Evolutionary conservation across 2,797 vertebrate species (phyloP).

Genomic region (Glyptemys insculpta): DNA sequence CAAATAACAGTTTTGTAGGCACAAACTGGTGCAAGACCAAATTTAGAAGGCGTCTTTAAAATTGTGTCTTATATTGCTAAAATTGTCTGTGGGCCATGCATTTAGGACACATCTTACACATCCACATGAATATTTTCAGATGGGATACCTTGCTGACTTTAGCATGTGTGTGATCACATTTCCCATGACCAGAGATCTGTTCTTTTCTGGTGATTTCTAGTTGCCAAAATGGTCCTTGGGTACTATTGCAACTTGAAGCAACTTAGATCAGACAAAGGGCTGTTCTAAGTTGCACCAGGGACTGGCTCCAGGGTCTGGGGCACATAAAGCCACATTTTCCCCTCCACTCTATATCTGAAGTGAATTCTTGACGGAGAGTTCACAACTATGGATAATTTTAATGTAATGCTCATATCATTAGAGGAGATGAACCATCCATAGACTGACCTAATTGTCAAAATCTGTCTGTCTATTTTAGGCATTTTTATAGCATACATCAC

Average conservation of each 20-base stretch:
- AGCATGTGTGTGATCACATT: background rate
- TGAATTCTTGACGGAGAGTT: background rate
- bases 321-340: background rate
- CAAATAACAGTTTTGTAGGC: background rate
- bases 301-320: background rate
- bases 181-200: background rate
- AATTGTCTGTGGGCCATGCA: background rate
- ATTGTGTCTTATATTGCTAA: background rate
- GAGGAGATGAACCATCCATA: background rate
- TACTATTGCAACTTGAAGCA: background rate
- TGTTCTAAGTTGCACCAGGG: background rate
- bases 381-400: background rate
- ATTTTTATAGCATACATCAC: background rate
- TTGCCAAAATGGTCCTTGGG: background rate
- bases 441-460: background rate
- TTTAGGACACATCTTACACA: background rate
- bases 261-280: background rate
- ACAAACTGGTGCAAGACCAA: background rate
- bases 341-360: background rate
- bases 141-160: background rate
- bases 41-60: background rate
- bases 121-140: background rate
- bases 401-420: background rate
- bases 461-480: background rate
- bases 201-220: background rate